Percentiles rank a stretch among this genome's conserved stretches.
Evolutionary conservation across 2,888 invertebrate genomes (phyloP).

Genomic region (Melipona beecheii): DNA sequence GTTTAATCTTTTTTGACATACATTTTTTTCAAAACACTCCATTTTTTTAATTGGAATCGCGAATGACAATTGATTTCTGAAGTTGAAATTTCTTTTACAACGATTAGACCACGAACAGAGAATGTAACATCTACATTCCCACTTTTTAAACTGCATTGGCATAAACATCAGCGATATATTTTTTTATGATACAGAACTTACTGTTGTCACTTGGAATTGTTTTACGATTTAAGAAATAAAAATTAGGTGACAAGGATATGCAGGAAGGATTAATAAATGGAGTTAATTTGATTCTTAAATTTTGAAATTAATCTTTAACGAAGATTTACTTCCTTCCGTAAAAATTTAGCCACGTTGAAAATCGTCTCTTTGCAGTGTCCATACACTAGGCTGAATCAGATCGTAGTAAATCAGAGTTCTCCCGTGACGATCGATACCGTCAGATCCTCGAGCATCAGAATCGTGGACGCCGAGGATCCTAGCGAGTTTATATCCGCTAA

Average conservation of each 20-base stretch:
- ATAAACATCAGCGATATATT: background rate
- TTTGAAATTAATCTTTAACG: background rate
- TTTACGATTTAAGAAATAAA: background rate
- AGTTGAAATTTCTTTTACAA: background rate
- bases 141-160: background rate
- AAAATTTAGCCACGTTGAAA: background rate
- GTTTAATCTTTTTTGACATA: too few species aligned
- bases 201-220: background rate
- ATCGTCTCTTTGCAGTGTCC: constrained; percentile 86
- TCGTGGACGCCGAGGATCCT: constrained; percentile 84
- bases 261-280: background rate
- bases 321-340: background rate
- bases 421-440: constrained; percentile 86
- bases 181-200: constrained; percentile 1
- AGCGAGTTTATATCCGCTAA: constrained; percentile 84
- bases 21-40: too few species aligned
- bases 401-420: constrained; percentile 78
- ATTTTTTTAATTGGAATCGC: too few species aligned
- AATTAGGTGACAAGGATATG: background rate
- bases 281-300: background rate
- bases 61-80: background rate
- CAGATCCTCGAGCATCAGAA: constrained; percentile 86
- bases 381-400: constrained; percentile 85
- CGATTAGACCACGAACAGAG: background rate
- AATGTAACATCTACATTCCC: background rate